Percentiles rank a stretch among this genome's conserved stretches.
These are phyloP conservation scores for Lontra canadensis DNA, from an alignment of 2,113 vertebrate genomes.

Conservation along the genomic window DNA sequence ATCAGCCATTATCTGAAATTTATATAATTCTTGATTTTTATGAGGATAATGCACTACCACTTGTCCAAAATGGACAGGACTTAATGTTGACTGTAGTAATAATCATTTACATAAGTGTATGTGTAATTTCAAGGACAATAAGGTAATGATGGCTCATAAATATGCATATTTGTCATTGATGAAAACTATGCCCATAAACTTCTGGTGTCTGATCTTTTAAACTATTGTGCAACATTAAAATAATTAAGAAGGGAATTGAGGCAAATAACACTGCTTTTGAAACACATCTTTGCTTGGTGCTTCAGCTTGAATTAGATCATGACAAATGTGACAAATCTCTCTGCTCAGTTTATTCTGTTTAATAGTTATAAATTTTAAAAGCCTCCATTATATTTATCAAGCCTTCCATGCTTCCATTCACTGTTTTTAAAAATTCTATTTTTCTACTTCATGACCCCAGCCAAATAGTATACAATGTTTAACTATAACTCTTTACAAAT, in stretches of 20 bases:
- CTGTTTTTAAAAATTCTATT: background rate
- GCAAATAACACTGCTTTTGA: constrained; percentile 76
- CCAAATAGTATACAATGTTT: constrained; percentile 40
- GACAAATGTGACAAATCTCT: constrained; percentile 75
- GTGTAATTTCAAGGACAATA: constrained; percentile 58
- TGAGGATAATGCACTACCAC: background rate
- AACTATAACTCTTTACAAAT: constrained; percentile 51
- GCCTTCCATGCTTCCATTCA: background rate
- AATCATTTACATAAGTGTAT: constrained; percentile 33
- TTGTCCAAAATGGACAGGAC: constrained; percentile 7
- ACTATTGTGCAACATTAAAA: constrained; percentile 58
- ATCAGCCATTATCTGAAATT: constrained; percentile 29
- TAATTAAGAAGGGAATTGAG: constrained; percentile 75
- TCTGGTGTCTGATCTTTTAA: constrained; percentile 58
- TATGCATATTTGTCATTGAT: constrained; percentile 43
- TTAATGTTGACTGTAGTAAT: constrained; percentile 5
- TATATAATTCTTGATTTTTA: constrained; percentile 49
- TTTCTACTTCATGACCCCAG: constrained; percentile 11
- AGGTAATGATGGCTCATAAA: constrained; percentile 50
- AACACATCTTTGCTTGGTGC: constrained; percentile 71
- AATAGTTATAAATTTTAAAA: constrained; percentile 58
- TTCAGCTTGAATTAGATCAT: constrained; percentile 68
- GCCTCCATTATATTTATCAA: constrained; percentile 44
- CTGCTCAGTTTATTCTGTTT: constrained; percentile 62
- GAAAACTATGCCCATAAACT: background rate